phyloP scores from a whole-genome alignment of 1,140 invertebrate genomes.

The Drosophila kanapiae region DNA sequence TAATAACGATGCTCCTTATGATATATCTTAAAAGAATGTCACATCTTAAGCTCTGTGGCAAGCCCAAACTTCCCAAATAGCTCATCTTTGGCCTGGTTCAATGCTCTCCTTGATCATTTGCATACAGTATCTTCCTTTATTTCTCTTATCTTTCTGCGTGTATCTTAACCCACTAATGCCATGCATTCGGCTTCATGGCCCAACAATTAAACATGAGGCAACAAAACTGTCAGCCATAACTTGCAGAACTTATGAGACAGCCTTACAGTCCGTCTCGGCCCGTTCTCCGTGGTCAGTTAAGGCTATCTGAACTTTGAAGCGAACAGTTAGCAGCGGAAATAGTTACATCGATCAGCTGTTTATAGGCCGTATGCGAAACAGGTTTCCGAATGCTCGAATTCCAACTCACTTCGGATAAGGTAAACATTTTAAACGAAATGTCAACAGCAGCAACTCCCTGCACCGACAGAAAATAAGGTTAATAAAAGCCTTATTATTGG shows the following conservation, averaged over 20 bases:
- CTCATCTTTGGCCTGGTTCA: not conserved
- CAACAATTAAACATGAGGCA: constrained; percentile 31
- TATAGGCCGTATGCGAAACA: constrained; percentile 31
- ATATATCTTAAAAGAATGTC: not conserved
- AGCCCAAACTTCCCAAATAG: not conserved
- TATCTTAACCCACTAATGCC: not conserved
- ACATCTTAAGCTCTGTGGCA: not conserved
- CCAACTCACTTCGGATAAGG: not conserved
- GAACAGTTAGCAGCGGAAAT: constrained; percentile 26
- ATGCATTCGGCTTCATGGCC: constrained; percentile 13
- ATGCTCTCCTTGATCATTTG: not conserved
- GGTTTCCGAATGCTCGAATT: constrained; percentile 26
- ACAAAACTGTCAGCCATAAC: constrained; percentile 28
- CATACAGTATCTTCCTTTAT: not conserved
- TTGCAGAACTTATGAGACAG: constrained; percentile 31
- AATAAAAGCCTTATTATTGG: too few species aligned
- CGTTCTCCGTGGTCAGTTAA: not conserved
- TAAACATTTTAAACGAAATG: constrained; percentile 16
- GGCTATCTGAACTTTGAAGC: not conserved
- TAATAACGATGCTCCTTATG: not conserved
- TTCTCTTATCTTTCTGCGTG: not conserved
- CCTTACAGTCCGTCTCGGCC: not conserved
- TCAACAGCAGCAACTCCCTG: constrained; percentile 5
- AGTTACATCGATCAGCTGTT: constrained; percentile 51
- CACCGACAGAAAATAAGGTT: not conserved